Evolutionary conservation across 2,888 invertebrate species (phyloP).

Genomic region (Stenodera caucasica): DNA sequence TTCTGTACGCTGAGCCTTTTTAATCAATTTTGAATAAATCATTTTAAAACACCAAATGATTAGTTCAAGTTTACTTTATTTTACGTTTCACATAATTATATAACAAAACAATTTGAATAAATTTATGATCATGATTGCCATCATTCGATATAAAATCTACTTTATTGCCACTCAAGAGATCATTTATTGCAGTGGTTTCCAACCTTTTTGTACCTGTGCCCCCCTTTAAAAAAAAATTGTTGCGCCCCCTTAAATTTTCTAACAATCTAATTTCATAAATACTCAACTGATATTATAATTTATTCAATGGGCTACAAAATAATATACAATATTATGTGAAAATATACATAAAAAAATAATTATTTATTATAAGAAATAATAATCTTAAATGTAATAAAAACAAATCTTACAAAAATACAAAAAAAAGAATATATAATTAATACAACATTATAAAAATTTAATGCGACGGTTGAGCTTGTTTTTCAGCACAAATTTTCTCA

Average conservation of each 20-base stretch:
- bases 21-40: too few species aligned
- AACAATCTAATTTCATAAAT: conserved; percentile 12
- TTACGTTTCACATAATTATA: too few species aligned
- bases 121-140: too few species aligned
- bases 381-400: not conserved
- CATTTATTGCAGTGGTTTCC: conserved; percentile 1
- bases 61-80: too few species aligned
- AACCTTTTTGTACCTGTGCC: not conserved
- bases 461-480: conserved; percentile 24
- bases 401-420: too few species aligned
- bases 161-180: too few species aligned
- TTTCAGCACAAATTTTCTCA: conserved; percentile 26
- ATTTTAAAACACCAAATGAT: too few species aligned
- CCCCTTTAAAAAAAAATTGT: conserved; percentile 8
- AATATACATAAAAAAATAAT: conserved; percentile 3
- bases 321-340: conserved; percentile 2
- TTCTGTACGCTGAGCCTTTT: too few species aligned
- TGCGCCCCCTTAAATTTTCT: conserved; percentile 9
- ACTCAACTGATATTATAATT: conserved; percentile 7
- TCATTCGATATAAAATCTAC: too few species aligned
- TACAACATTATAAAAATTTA: conserved; percentile 16
- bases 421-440: too few species aligned
- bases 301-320: not conserved
- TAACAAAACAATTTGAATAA: too few species aligned
- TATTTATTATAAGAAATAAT: conserved; percentile 9